Evolutionary conservation across 35 echinoderm and acorn worm genomes (phyloP).

Genomic region (Ophioderma brevispina): DNA sequence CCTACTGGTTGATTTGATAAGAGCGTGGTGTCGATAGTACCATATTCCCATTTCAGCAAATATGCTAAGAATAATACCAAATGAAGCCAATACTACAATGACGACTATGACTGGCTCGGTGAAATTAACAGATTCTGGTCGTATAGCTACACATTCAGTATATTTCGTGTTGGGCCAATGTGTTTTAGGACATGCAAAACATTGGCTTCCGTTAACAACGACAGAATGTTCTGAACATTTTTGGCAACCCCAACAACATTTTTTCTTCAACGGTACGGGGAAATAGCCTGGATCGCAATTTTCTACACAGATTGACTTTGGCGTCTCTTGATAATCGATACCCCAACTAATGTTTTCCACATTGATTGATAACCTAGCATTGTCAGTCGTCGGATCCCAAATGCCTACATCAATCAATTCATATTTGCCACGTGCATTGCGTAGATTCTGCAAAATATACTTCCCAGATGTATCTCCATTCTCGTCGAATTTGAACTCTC

Average conservation of each 20-base stretch:
- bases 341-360: background rate
- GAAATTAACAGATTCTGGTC: background rate
- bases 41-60: background rate
- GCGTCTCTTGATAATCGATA: background rate
- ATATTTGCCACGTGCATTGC: background rate
- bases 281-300: background rate
- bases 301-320: constrained; percentile 23
- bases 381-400: background rate
- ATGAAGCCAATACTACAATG: background rate
- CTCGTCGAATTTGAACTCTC: constrained; percentile 24
- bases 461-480: constrained; percentile 37
- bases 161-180: background rate
- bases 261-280: background rate
- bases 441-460: constrained; percentile 32
- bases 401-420: background rate
- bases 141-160: background rate
- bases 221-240: background rate
- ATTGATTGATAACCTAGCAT: background rate
- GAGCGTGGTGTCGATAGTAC: constrained; percentile 4
- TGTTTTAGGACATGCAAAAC: background rate
- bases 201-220: background rate
- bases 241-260: constrained; percentile 36
- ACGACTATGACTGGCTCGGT: background rate
- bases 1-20: constrained; percentile 20
- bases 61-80: background rate